Conservation (phyloP, 1,140 invertebrate genomes). For the Bombus cullumanus region DNA sequence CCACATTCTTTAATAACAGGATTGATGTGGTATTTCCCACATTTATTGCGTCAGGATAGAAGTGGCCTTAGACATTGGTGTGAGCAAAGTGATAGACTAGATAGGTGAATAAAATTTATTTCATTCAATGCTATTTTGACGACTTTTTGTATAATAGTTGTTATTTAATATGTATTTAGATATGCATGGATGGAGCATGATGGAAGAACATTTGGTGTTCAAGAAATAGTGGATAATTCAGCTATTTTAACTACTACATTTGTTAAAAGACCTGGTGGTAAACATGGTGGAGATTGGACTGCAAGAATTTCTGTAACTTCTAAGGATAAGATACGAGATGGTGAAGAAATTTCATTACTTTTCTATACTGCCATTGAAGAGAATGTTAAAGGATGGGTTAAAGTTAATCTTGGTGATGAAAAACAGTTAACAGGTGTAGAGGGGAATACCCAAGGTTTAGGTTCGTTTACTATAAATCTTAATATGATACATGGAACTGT, state of each 20-base stretch:
- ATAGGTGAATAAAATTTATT: constrained; percentile 82
- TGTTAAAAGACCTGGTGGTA: constrained; percentile 91
- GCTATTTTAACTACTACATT: constrained; percentile 93
- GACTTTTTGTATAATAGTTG: background rate
- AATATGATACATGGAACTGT: constrained; percentile 83
- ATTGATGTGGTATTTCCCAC: constrained; percentile 97
- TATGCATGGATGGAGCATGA: constrained; percentile 97
- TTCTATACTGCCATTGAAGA: constrained; percentile 92
- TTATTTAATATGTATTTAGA: constrained; percentile 61
- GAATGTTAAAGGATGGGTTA: constrained; percentile 85
- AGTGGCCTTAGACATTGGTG: constrained; percentile 95
- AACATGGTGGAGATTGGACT: constrained; percentile 96
- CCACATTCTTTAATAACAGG: constrained; percentile 94
- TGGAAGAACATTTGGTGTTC: constrained; percentile 94
- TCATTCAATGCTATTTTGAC: background rate
- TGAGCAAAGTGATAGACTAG: constrained; percentile 93
- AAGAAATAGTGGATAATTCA: constrained; percentile 93
- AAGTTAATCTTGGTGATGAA: constrained; percentile 83
- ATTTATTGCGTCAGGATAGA: constrained; percentile 85
- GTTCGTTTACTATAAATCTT: constrained; percentile 87
- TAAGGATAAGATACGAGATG: constrained; percentile 73
- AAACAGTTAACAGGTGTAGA: constrained; percentile 87
- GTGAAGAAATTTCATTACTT: constrained; percentile 87
- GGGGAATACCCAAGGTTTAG: constrained; percentile 90
- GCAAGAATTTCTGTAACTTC: constrained; percentile 89